A percentile compares a stretch with the other conserved stretches of the same genome.
Conservation (phyloP, 2,888 invertebrate genomes). For the Leucania comma region DNA sequence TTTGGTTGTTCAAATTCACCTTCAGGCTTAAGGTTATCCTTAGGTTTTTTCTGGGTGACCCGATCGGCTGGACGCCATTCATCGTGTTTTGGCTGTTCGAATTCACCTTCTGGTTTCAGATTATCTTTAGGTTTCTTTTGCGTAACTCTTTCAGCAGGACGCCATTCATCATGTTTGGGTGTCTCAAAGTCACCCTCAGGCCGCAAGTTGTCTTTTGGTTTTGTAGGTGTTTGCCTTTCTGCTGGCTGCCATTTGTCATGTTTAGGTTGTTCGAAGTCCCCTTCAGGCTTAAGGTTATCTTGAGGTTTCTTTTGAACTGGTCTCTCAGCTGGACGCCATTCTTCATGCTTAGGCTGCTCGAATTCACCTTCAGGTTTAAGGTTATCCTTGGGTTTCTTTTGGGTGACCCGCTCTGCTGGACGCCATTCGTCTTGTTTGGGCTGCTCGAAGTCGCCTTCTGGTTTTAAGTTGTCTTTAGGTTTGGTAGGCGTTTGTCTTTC, state of each 20-base stretch:
- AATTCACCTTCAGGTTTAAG: slow-evolving; percentile 42
- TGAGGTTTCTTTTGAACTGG: slow-evolving; percentile 35
- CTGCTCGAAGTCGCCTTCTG: slow-evolving; percentile 84
- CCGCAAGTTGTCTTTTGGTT: slow-evolving; percentile 83
- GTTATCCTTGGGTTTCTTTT: slow-evolving; percentile 34
- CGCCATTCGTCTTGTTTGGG: slow-evolving; percentile 74
- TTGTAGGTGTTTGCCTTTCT: slow-evolving; percentile 78
- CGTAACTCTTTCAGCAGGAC: slow-evolving; percentile 71
- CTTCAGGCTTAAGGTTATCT: slow-evolving; percentile 60
- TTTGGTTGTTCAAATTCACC: slow-evolving; percentile 87
- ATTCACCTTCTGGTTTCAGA: slow-evolving; percentile 84
- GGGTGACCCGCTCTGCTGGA: slow-evolving; percentile 70
- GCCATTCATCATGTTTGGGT: slow-evolving; percentile 73
- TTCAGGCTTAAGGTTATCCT: slow-evolving; percentile 38
- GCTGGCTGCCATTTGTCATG: slow-evolving; percentile 75
- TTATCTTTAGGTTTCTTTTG: slow-evolving; percentile 78
- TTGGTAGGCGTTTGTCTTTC: slow-evolving; percentile 53
- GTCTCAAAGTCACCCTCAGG: slow-evolving; percentile 83
- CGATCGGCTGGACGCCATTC: slow-evolving; percentile 85
- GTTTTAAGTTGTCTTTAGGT: slow-evolving; percentile 76
- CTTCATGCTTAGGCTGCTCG: slow-evolving; percentile 45
- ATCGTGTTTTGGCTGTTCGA: slow-evolving; percentile 71
- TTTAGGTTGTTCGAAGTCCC: slow-evolving; percentile 85
- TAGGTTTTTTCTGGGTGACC: slow-evolving; percentile 70
- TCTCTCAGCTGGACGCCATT: slow-evolving; percentile 42